Base-by-base conservation (phyloP, 1,140 invertebrate genomes). In the Periplaneta americana region DNA sequence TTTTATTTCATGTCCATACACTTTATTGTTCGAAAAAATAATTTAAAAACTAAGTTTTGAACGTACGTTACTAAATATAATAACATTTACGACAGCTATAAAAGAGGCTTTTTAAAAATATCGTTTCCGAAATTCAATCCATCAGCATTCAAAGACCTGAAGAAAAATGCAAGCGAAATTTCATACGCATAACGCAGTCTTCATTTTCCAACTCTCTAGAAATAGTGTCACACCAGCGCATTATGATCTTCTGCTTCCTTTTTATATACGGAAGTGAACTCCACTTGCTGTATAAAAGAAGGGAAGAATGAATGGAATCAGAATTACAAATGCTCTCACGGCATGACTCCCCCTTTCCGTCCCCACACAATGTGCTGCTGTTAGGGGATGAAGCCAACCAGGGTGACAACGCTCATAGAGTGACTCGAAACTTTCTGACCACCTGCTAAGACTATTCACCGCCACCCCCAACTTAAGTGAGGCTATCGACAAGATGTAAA, bases 321-420 rank as follows among this genome's bases (percentile, higher is more conserved):
- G 81, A 81, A 81, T 81, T 81, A 81, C 81, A 81, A 78, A 81
- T 57, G 81, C 75, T 39, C 28, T 35, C 36, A n/a, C 79, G 34
- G 36, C 28, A 36, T 36, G 32, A 28, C 28, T 31, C 31, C 75
- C 34, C 6, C 35, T 36, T 48, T 17, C 34, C 34, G 35, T n/a
- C 77, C 57, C 31, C 35, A 18, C 4, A 75, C 75, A 66, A 37
- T 28, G 36, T 34, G 75, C 37, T 78, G 37, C 22, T 48, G 75
- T 76, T 33, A 66, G 48, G 48, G 48, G 48, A 66, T 66, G 48
- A 66, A 66, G 48, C 48, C 48, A 66, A 11, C 22, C 48, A 66
- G 48, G 22, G 48, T n/a, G 22, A 28, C 48, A 66, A 11, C 22
- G 2, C 48, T 66, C 48, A 66, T n/a, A 66, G 48, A 5, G 48